Percentiles rank a stretch among this genome's conserved stretches.
Conservation (phyloP, 92 coral and sea anemone genomes). For the Umimayanthus chanpuru region DNA sequence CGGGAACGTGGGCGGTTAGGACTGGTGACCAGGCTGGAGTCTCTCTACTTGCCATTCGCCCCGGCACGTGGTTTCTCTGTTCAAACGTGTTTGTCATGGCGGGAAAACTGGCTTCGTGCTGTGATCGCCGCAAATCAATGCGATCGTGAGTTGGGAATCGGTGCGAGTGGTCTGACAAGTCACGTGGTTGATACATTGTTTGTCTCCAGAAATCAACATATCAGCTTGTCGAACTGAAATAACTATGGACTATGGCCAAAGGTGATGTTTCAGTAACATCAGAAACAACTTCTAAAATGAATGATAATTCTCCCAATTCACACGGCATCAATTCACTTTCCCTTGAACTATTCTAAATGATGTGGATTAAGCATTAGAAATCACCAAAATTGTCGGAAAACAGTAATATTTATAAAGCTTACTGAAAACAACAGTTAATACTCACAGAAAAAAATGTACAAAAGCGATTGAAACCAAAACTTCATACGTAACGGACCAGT, state of each 20-base stretch:
- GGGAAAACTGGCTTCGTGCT: not conserved
- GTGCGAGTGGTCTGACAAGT: conserved; percentile 1
- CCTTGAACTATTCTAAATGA: conserved; percentile 7
- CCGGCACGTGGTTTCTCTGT: not conserved
- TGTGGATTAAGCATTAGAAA: conserved; percentile 13
- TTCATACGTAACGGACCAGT: conserved; percentile 6
- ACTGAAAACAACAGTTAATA: conserved; percentile 26
- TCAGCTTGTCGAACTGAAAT: conserved; percentile 18
- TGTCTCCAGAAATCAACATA: conserved; percentile 7
- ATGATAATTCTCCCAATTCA: conserved; percentile 12
- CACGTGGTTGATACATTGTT: conserved; percentile 5
- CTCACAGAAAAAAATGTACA: conserved; percentile 13
- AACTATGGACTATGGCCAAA: conserved; percentile 24
- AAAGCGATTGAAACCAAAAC: conserved; percentile 1
- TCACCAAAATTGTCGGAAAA: conserved; percentile 24
- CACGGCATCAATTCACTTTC: conserved; percentile 7
- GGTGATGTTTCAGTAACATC: conserved; percentile 30
- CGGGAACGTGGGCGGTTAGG: conserved; percentile 1
- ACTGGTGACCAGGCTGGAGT: conserved; percentile 18
- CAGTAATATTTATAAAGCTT: conserved; percentile 12
- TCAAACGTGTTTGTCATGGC: not conserved
- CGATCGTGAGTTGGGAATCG: not conserved
- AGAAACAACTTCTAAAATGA: conserved; percentile 25
- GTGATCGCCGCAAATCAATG: not conserved
- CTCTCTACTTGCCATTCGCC: conserved; percentile 26